Evolutionary conservation across 2,797 vertebrate species (phyloP).

Genomic region (Tachyglossus aculeatus): DNA sequence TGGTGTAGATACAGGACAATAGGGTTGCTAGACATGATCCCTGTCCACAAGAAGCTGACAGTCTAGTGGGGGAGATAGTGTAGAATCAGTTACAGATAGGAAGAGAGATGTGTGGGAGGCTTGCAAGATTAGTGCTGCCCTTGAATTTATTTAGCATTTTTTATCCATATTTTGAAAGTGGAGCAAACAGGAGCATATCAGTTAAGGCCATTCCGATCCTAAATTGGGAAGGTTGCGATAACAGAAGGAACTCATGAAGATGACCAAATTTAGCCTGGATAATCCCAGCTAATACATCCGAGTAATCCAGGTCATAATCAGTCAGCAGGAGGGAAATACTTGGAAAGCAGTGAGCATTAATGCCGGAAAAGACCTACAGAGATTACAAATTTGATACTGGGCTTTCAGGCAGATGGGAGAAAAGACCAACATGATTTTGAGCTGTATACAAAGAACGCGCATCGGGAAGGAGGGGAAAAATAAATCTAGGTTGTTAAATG

Average conservation of each 20-base stretch:
- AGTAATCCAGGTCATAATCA: background rate
- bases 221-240: background rate
- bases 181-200: background rate
- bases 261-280: background rate
- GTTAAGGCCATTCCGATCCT: constrained; percentile 21
- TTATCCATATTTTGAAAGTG: constrained; percentile 30
- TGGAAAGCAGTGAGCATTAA: background rate
- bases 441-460: background rate
- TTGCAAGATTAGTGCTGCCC: background rate
- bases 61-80: too few species aligned
- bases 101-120: background rate
- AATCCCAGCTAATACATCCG: background rate
- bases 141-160: background rate
- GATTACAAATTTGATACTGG: background rate
- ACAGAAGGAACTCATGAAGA: constrained; percentile 6
- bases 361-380: background rate
- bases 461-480: background rate
- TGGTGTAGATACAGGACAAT: too few species aligned
- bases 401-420: background rate
- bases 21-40: too few species aligned
- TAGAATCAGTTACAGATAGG: too few species aligned
- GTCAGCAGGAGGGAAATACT: background rate
- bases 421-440: background rate
- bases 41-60: too few species aligned
- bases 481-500: background rate